phyloP scores from a whole-genome alignment of 2,113 vertebrate species.

The Mellivora capensis region DNA sequence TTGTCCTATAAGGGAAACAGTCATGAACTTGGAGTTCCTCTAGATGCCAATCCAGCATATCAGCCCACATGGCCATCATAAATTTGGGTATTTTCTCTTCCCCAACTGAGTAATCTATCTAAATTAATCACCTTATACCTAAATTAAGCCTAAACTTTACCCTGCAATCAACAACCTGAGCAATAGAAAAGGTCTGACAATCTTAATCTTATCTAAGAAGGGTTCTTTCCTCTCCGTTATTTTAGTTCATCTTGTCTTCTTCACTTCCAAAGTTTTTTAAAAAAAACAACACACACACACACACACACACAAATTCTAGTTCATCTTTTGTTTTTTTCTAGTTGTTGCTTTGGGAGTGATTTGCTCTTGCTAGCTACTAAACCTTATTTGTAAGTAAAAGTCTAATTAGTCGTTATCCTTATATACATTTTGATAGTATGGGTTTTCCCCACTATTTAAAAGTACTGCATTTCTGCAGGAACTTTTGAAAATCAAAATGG shows the following conservation, averaged over 20 bases:
- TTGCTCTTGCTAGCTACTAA: neutral
- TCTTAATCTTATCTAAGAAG: neutral
- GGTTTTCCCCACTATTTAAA: neutral
- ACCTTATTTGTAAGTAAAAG: neutral
- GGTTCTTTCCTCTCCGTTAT: neutral
- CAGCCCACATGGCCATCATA: neutral
- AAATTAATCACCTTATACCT: neutral
- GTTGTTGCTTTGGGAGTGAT: neutral
- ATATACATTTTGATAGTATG: neutral
- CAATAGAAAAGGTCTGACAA: neutral
- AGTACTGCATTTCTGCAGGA: neutral
- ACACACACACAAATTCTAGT: neutral
- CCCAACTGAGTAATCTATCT: too few species aligned
- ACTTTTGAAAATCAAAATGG: neutral
- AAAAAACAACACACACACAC: neutral
- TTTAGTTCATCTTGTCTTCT: neutral
- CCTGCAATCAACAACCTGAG: neutral
- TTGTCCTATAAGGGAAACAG: neutral
- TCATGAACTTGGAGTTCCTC: neutral
- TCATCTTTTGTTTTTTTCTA: neutral
- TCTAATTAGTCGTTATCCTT: neutral
- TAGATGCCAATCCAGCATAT: neutral
- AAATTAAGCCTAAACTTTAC: neutral
- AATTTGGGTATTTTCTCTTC: neutral
- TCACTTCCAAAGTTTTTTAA: neutral